Conservation (phyloP, 1,140 invertebrate genomes). For the Mycetomoellerius zeteki region DNA sequence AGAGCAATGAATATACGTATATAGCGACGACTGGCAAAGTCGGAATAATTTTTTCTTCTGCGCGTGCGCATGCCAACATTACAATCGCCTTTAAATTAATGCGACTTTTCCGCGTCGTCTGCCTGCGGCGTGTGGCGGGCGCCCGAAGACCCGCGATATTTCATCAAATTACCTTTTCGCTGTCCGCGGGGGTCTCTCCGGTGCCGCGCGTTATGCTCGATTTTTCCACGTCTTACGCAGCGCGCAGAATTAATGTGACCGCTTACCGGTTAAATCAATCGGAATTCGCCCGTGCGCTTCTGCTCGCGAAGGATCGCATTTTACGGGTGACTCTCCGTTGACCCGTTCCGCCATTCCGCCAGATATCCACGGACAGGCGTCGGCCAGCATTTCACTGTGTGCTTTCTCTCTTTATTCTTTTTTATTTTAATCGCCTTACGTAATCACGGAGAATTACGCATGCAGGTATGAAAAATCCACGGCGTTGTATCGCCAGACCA, state of each 20-base stretch:
- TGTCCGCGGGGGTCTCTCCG: slow-evolving; percentile 16
- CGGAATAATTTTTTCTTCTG: slow-evolving; percentile 23
- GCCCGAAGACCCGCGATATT: slow-evolving; percentile 59
- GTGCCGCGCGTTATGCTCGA: slow-evolving; percentile 26
- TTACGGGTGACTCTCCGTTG: slow-evolving; percentile 47
- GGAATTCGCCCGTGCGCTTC: slow-evolving; percentile 49
- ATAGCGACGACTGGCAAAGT: slow-evolving; percentile 45
- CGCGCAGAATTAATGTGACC: slow-evolving; percentile 60
- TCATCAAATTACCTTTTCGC: slow-evolving; percentile 60
- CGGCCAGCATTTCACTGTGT: not conserved
- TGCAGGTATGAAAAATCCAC: slow-evolving; percentile 51
- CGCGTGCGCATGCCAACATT: slow-evolving; percentile 33
- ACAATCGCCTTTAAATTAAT: slow-evolving; percentile 62
- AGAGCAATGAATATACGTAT: too few relatives aligned
- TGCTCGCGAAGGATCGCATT: slow-evolving; percentile 63
- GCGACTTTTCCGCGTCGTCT: slow-evolving; percentile 60
- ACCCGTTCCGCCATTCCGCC: slow-evolving; percentile 11
- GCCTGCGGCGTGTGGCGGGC: slow-evolving; percentile 4
- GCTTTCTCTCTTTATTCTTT: not conserved
- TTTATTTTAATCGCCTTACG: slow-evolving; percentile 53
- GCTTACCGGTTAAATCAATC: slow-evolving; percentile 60
- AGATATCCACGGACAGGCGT: not conserved
- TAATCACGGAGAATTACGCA: slow-evolving; percentile 41
- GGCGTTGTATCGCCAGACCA: slow-evolving; percentile 35
- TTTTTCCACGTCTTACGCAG: slow-evolving; percentile 57